Base-by-base conservation (phyloP, 2,888 invertebrate species). In the Deilephila porcellus region DNA sequence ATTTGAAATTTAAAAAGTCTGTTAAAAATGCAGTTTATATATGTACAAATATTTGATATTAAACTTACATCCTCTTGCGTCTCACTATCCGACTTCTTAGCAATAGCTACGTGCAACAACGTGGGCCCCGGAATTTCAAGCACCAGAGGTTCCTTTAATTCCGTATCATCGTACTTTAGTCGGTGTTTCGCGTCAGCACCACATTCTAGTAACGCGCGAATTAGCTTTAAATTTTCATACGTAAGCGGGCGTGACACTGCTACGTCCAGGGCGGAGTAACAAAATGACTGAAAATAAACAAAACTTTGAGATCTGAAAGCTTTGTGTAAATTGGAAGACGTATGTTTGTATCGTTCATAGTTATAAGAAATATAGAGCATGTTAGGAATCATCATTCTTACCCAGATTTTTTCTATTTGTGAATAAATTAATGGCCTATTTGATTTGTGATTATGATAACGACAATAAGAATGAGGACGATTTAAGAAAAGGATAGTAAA, bases 21-120 rank as follows among this genome's bases (percentile, higher is more conserved):
- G 32, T 0, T 72, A 59, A 71, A 71, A 29, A 11, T 45, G 11
- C 0, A 37, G 7, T 37, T 45, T 52, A 32, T 52, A n/a, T n/a
- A n/a, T n/a, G n/a, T n/a, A n/a, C 60, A 52, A 14, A 70, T 34
- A n/a, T n/a, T n/a, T 6, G 4, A 71, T 45, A 52, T 45, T 19
- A n/a, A n/a, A 59, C 14, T 76, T 75, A 91, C 92, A 76, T 89
- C 85, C 81, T 89, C 88, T 60, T 90, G 87, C 4, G 6, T 63
- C 2, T 88, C 86, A 71, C 59, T 82, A 4, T 88, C 87, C 2
- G 79, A 67, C 75, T 80, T 88, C 74, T 78, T 91, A 1, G 84
- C 82, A n/a, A 93, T 76, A 2, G 91, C 83, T 63, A 81, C 88
- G 76, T 93, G 93, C 8, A 93, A 77, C 25, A 94, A 82, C 4